Base-by-base conservation (phyloP, 1,140 invertebrate species). In the Meloidogyne floridensis region DNA sequence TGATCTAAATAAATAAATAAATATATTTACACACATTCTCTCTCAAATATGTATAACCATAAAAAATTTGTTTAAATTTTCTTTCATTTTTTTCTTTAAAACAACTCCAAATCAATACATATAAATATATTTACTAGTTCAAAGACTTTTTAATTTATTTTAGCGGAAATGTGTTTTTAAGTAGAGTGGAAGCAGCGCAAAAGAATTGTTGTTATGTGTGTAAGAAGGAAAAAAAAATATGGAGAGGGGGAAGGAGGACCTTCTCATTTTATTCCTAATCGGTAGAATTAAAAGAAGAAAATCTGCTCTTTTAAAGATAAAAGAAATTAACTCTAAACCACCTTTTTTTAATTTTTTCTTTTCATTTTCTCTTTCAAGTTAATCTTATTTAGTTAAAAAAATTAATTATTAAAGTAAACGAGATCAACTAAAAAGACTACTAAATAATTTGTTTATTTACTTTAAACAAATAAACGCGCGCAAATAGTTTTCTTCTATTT, bases 131-230 rank as follows among this genome's bases (percentile, higher is more conserved):
- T 6, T 47, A 47, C 47, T 47, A 47, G 7, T 65, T 65, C 59
- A 65, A 65, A 65, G 59, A 65, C 59, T n/a, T 65, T 65, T 65
- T 3, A n/a, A 65, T 65, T 65, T 65, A n/a, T 65, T 32, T 65
- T 65, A 65, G 59, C 59, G 59, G 59, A 65, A 65, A 65, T 65
- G 59, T 65, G 59, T 65, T 65, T 65, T 59, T 59, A 15, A 59
- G 56, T 59, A 59, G n/a, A 47, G 47, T 4, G 47, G 47, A 47
- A 65, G n/a, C 5, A 65, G 59, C 59, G 59, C 59, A 65, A 65
- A 65, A 47, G 47, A 47, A 47, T 47, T 47, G 32, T 47, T 47
- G 47, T 47, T 65, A 59, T 15, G 15, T 15, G 15, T 59, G 11
- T 9, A 59, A 59, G 15, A 59, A 15, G 15, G 13, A 15, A 59